phyloP scores from a whole-genome alignment of 2,797 vertebrate genomes.

The Aplochiton taeniatus region DNA sequence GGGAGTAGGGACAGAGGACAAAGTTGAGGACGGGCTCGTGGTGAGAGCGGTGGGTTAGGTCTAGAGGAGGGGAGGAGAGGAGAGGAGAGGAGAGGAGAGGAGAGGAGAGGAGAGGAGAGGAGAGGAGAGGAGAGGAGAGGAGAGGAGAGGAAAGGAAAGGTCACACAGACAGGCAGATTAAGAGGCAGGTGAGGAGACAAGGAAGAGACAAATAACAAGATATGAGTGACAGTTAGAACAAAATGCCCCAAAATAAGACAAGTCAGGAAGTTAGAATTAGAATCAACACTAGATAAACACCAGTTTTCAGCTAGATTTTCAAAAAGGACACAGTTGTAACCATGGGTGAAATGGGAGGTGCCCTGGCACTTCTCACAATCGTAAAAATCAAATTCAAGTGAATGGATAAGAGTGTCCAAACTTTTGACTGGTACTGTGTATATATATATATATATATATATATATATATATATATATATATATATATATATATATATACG shows the following conservation, averaged over 20 bases:
- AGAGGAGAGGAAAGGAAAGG: neutral
- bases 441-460: too few relatives aligned
- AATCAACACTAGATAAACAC: too few relatives aligned
- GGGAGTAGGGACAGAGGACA: conserved; percentile 98
- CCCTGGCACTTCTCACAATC: too few relatives aligned
- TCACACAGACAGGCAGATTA: too few relatives aligned
- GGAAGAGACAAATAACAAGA: conserved; percentile 5
- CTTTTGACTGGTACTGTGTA: too few relatives aligned
- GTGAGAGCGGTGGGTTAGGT: conserved; percentile 90
- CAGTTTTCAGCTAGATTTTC: too few relatives aligned
- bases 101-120: conserved; percentile 16
- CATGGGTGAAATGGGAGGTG: too few relatives aligned
- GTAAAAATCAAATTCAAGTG: too few relatives aligned
- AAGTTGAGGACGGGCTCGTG: conserved; percentile 97
- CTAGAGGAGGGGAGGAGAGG: conserved; percentile 75
- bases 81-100: conserved; percentile 61
- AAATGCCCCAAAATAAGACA: neutral
- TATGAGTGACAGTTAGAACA: conserved; percentile 7
- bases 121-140: neutral
- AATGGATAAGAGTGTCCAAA: too few relatives aligned
- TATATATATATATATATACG: too few relatives aligned
- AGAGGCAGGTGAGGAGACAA: neutral
- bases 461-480: too few relatives aligned
- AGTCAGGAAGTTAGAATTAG: neutral
- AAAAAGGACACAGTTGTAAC: too few relatives aligned